A percentile compares a stretch with the other conserved stretches of the same genome.
Evolutionary conservation across 2,888 invertebrate genomes (phyloP).

Genomic region (Blastobasis adustella): DNA sequence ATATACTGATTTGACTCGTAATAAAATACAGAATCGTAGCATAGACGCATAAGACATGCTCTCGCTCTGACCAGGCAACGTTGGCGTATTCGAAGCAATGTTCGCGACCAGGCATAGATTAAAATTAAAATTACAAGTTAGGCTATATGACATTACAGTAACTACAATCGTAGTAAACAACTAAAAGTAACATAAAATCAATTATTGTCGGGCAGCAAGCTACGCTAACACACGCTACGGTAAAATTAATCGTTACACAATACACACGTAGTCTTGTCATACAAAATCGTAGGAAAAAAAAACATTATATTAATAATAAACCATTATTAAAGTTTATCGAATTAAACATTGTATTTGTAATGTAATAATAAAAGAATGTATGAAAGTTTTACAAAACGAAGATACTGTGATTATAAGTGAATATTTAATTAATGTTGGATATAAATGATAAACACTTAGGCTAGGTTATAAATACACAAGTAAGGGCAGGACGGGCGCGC

Average conservation of each 20-base stretch:
- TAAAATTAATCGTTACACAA: slow-evolving; percentile 30
- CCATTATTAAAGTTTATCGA: too few relatives aligned
- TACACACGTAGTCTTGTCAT: slow-evolving; percentile 40
- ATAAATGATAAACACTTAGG: slow-evolving; percentile 37
- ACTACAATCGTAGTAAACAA: slow-evolving; percentile 37
- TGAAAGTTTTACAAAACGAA: slow-evolving; percentile 16
- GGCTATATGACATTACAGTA: slow-evolving; percentile 8
- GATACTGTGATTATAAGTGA: slow-evolving; percentile 27
- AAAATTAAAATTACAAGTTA: slow-evolving; percentile 21
- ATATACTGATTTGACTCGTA: too few relatives aligned
- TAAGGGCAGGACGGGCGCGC: neutral
- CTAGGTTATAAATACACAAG: slow-evolving; percentile 3
- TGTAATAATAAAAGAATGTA: slow-evolving; percentile 10
- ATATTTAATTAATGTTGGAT: slow-evolving; percentile 22
- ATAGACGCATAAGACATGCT: too few relatives aligned
- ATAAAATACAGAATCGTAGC: too few relatives aligned
- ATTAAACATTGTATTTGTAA: slow-evolving; percentile 1
- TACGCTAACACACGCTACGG: slow-evolving; percentile 33
- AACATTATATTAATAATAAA: neutral
- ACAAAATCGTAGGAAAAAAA: slow-evolving; percentile 23
- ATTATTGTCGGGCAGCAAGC: slow-evolving; percentile 63
- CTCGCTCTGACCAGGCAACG: neutral
- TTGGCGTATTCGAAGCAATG: slow-evolving; percentile 31
- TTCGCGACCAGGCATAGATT: slow-evolving; percentile 28
- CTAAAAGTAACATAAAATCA: slow-evolving; percentile 27